Base-by-base conservation (phyloP, 2,888 invertebrate species). In the Terebella lapidaria region DNA sequence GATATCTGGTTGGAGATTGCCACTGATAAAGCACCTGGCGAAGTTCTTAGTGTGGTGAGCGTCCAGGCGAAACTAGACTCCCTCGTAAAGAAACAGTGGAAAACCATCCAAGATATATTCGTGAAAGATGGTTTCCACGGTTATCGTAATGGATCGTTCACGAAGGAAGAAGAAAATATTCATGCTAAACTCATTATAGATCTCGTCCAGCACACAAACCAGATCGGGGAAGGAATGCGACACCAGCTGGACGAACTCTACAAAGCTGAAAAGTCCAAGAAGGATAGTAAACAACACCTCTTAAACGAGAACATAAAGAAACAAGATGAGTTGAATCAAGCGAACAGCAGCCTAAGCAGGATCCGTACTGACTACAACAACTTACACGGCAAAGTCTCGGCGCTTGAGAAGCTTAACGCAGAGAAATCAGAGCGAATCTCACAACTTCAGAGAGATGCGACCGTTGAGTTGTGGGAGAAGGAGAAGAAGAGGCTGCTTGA, bases 391-490 rank as follows among this genome's bases (percentile, higher is more conserved):
- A 49, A 22, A 10, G 22, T 49, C 24, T 20, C 18, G 10, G n/a
- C 10, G 5, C 22, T 49, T 5, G 49, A 49, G 22, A 5, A 10
- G 5, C 22, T 49, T 15, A 49, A 49, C 49, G 22, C 10, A 24
- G 49, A 49, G 49, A 49, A 49, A 22, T 20, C 49, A 49, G 49
- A 10, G 5, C 5, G 5, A 22, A 49, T 49, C 10, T 10, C 24
- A 49, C 49, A 49, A 24, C 24, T 49, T n/a, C 49, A 49, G 49
- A 49, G 49, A 49, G 49, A n/a, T 49, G 49, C 49, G 10, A 49
- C 10, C 18, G 49, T 49, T 5, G 49, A 49, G 22, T 24, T 49
- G 5, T 49, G 49, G 49, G 49, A 22, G 5, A 49, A 49, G 49
- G 49, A 49, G 24, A 49, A 49, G 22, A 15, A 22, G 24, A 49